These are phyloP conservation scores for Thalassaphorura encarpata DNA, from an alignment of 1,140 invertebrate species.

Conservation along the genomic window DNA sequence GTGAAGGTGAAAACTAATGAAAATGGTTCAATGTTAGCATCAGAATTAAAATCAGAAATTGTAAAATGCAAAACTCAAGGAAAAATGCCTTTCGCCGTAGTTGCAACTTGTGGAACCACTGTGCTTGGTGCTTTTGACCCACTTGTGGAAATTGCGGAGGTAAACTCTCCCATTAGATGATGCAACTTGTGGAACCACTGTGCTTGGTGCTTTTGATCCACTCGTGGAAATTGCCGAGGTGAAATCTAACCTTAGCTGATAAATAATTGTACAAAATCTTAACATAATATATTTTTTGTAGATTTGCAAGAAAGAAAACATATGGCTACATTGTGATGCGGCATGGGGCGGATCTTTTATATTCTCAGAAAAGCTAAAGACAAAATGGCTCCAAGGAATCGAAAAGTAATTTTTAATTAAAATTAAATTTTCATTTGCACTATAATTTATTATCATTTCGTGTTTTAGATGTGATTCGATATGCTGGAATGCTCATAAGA, in stretches of 20 bases:
- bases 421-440: neutral
- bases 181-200: conserved; percentile 64
- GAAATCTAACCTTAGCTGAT: neutral
- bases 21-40: conserved; percentile 51
- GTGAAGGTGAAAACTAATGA: conserved; percentile 55
- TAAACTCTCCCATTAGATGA: too few relatives aligned
- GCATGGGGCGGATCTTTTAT: conserved; percentile 48
- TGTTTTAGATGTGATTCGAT: conserved; percentile 71
- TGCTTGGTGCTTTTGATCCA: conserved; percentile 75
- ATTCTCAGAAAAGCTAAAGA: conserved; percentile 41
- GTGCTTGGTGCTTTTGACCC: conserved; percentile 78
- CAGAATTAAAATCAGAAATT: conserved; percentile 48
- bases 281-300: conserved; percentile 7
- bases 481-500: conserved; percentile 90
- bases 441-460: neutral
- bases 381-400: conserved; percentile 33
- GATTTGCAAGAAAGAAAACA: conserved; percentile 41
- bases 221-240: conserved; percentile 57
- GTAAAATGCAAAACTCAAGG: conserved; percentile 39
- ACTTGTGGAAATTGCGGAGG: conserved; percentile 56
- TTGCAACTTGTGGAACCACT: conserved; percentile 63
- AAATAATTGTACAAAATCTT: neutral
- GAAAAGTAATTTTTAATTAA: conserved; percentile 19
- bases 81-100: conserved; percentile 54
- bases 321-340: conserved; percentile 52